These are phyloP conservation scores for Melanocharis versteri DNA, from an alignment of 2,113 vertebrate genomes.

Conservation along the genomic window DNA sequence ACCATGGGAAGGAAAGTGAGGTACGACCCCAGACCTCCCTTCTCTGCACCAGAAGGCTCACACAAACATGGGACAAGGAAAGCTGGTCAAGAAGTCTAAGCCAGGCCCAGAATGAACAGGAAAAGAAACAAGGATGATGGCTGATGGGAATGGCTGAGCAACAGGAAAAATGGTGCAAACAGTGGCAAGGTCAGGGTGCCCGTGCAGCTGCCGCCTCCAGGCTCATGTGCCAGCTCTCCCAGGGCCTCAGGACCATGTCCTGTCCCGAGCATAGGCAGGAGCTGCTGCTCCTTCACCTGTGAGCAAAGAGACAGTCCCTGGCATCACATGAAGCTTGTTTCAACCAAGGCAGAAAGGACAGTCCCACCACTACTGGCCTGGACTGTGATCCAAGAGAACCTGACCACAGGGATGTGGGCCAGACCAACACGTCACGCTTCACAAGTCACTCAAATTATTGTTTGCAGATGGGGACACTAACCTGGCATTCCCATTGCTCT, in stretches of 20 bases:
- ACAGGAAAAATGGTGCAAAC: background rate
- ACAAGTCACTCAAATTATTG: background rate
- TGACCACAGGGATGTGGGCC: background rate
- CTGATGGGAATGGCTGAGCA: background rate
- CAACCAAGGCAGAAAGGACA: background rate
- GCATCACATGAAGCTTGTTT: background rate
- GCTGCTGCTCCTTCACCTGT: background rate
- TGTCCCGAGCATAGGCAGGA: background rate
- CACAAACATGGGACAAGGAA: background rate
- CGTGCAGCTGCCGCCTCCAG: background rate
- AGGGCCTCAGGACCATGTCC: background rate
- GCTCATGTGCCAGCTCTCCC: fast-evolving
- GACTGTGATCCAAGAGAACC: background rate
- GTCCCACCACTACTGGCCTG: background rate
- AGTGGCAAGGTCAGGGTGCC: fast-evolving
- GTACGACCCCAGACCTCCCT: background rate
- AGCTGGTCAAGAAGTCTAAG: background rate
- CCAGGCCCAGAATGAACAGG: background rate
- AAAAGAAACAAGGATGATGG: background rate
- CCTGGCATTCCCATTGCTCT: background rate
- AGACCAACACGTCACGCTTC: background rate
- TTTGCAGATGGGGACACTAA: background rate
- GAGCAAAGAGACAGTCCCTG: background rate
- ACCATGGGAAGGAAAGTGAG: background rate
- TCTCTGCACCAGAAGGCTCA: background rate